Conservation (phyloP, 2,113 vertebrate species). For the Ictalurus punctatus region DNA sequence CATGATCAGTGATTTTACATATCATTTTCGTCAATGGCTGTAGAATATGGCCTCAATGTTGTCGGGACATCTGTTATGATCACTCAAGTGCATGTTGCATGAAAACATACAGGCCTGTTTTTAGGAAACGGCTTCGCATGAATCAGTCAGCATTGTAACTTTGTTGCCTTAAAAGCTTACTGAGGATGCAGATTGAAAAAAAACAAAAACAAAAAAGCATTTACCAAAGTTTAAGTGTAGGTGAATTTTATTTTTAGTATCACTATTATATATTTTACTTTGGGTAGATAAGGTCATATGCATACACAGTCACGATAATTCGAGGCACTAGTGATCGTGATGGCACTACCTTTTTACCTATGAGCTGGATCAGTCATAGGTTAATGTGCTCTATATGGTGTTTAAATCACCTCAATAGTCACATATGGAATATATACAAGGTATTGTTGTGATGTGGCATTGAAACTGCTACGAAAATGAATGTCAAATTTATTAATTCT, state of each 20-base stretch:
- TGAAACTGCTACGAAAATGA: constrained; percentile 15
- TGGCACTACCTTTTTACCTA: not conserved
- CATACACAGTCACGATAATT: not conserved
- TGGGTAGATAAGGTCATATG: not conserved
- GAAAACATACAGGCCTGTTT: constrained; percentile 31
- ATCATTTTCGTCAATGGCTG: constrained; percentile 7
- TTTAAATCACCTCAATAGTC: constrained; percentile 5
- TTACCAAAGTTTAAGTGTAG: constrained; percentile 49
- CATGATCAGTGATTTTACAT: not conserved
- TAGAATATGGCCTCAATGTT: constrained; percentile 10
- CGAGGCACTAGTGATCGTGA: not conserved
- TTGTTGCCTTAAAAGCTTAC: constrained; percentile 45
- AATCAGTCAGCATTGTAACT: constrained; percentile 14
- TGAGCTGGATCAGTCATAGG: not conserved
- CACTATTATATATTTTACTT: not conserved
- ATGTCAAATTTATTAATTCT: constrained; percentile 14
- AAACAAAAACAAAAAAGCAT: constrained; percentile 16
- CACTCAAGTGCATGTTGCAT: constrained; percentile 49
- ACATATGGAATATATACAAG: not conserved
- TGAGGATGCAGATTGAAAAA: not conserved
- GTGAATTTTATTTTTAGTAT: constrained; percentile 13
- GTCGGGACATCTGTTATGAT: not conserved
- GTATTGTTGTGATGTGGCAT: not conserved
- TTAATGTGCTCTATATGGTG: constrained; percentile 1
- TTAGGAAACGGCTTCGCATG: constrained; percentile 42